Evolutionary conservation across 2,797 vertebrate genomes (phyloP).

Genomic region (Cyclopterus lumpus): DNA sequence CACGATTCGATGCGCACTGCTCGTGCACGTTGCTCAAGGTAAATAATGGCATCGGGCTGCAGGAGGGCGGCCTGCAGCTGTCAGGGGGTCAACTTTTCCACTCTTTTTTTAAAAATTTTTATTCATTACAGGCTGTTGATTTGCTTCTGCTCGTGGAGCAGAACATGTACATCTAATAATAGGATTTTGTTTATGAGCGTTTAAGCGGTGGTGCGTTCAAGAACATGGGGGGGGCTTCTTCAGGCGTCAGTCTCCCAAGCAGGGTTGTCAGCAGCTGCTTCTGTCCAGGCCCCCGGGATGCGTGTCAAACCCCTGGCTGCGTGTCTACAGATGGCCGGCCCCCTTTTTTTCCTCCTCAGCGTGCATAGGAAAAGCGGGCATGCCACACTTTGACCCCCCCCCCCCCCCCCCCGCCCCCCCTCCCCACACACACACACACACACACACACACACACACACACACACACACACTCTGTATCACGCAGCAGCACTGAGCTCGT

Average conservation of each 20-base stretch:
- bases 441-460: too few species aligned
- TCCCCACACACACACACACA: too few species aligned
- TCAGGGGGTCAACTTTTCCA: conserved; percentile 33
- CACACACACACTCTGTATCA: neutral
- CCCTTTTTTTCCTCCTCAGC: neutral
- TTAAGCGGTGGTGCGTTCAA: conserved; percentile 51
- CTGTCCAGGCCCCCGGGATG: conserved; percentile 42
- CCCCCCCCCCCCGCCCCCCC: too few species aligned
- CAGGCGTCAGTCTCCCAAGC: conserved; percentile 24
- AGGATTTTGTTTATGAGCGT: conserved; percentile 55
- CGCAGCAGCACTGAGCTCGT: neutral
- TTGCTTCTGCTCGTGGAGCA: conserved; percentile 49
- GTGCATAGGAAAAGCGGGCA: conserved; percentile 3
- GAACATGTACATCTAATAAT: conserved; percentile 75
- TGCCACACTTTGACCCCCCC: conserved; percentile 52
- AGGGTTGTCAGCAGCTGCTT: conserved; percentile 48
- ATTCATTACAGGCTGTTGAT: conserved; percentile 51
- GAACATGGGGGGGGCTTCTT: conserved; percentile 34
- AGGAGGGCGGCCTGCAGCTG: conserved; percentile 54
- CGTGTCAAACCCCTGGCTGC: conserved; percentile 32
- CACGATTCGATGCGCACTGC: conserved; percentile 48
- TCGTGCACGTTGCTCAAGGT: conserved; percentile 36
- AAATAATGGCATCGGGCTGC: conserved; percentile 20
- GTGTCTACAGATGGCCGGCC: conserved; percentile 38
- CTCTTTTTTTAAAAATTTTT: conserved; percentile 38